Evolutionary conservation across 2,797 vertebrate genomes (phyloP), one percentile per base, ranked within the genome.

Genomic region (Peromyscus eremicus): DNA sequence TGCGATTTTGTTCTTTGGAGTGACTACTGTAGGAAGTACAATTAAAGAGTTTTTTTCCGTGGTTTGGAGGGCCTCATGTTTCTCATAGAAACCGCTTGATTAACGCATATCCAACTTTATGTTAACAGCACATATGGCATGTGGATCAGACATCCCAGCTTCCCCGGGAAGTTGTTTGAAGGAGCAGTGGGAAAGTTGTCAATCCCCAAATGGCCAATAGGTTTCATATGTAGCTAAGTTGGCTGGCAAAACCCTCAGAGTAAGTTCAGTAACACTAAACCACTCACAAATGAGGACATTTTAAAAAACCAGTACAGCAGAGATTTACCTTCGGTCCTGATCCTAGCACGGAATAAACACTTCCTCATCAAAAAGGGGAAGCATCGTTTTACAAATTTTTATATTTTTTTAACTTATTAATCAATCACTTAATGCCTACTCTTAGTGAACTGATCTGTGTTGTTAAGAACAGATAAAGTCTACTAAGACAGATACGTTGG

Each of bases 191-290:
- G 94, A 97, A 97, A 97, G 89, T 97, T 97, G 97, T 97, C 95
- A 97, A 87, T 97, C 94, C 96, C 95, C 94, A 98, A 98, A 96
- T 98, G 97, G 97, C 95, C 98, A 98, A 84, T 95, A 92, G 89
- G 75, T 92, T 98, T 97, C 93, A 95, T 91, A 87, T 96, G 92
- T 29, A 97, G 76, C 43, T 57, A 87, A 95, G 77, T 76, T 94
- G 91, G 92, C 95, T 96, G 76, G 49, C 89, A 94, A 97, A 97
- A 96, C 86, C 91, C 87, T 73, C 46, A 82, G 34, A 71, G 27
- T 70, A 70, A 84, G n/a, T 93, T 98, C 95, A 96, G 66, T 34
- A 93, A 70, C 60, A 57, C 43, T 81, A 87, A 79, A 83, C 90
- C 14, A 77, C 32, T 89, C 82, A 23, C 81, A 79, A 79, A 34